Conservation (phyloP, 2,797 vertebrate genomes). For the Labroides dimidiatus region DNA sequence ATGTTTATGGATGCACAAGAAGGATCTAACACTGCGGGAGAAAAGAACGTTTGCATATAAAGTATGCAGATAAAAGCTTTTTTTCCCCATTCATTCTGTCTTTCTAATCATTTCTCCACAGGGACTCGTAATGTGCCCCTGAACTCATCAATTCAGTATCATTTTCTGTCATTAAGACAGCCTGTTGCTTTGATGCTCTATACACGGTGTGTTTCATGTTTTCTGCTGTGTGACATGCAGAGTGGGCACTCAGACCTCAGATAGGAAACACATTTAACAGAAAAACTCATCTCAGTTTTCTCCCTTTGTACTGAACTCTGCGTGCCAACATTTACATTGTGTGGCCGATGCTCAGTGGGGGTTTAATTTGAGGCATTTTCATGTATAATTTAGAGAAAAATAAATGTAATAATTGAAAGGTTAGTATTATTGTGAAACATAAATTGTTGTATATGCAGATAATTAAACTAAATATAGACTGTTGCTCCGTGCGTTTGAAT, state of each 20-base stretch:
- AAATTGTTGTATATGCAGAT: not conserved
- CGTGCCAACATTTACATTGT: not conserved
- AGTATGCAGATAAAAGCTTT: too few relatives aligned
- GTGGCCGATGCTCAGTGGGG: not conserved
- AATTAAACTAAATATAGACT: too few relatives aligned
- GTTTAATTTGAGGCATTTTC: not conserved
- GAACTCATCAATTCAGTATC: not conserved
- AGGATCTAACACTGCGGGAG: too few relatives aligned
- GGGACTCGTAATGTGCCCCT: not conserved
- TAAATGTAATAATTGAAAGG: not conserved
- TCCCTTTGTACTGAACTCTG: not conserved
- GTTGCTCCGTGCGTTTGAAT: not conserved
- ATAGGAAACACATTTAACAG: not conserved
- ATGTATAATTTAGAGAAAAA: not conserved
- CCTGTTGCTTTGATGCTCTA: not conserved
- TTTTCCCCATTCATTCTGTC: too few relatives aligned
- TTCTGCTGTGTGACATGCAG: not conserved
- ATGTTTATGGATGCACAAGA: too few relatives aligned
- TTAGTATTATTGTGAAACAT: not conserved
- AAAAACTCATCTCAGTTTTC: not conserved
- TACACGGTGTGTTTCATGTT: not conserved
- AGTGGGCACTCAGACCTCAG: slow-evolving; percentile 2
- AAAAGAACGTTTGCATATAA: too few relatives aligned
- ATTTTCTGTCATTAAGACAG: not conserved
- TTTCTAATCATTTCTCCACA: too few relatives aligned